Evolutionary conservation across 92 coral and sea anemone genomes (phyloP).

Genomic region (Phenganax marumi): DNA sequence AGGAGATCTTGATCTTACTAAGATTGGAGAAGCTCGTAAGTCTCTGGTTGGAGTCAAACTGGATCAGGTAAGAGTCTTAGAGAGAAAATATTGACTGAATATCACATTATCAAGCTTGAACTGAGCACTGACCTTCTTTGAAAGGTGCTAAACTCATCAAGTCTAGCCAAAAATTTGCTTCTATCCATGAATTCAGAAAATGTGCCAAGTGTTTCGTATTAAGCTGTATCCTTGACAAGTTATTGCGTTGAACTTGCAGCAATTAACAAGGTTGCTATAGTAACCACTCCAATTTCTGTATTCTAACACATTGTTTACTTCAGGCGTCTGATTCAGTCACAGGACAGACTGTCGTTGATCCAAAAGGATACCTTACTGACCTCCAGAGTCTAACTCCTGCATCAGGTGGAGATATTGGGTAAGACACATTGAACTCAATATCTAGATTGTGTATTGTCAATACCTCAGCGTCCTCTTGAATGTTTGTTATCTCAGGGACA

Average conservation of each 20-base stretch:
- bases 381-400: slow-evolving; percentile 89
- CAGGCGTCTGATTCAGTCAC: slow-evolving; percentile 97
- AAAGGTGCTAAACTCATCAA: no score
- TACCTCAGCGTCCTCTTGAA: background rate
- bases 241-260: no score
- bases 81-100: no score
- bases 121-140: no score
- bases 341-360: slow-evolving; percentile 97
- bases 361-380: slow-evolving; percentile 92
- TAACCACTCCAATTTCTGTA: background rate
- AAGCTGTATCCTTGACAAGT: no score
- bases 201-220: no score
- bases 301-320: background rate
- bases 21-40: slow-evolving; percentile 95
- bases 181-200: no score
- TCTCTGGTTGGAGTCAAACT: slow-evolving; percentile 96
- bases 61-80: slow-evolving; percentile 67
- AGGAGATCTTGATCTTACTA: slow-evolving; percentile 89
- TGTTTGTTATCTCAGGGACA: slow-evolving; percentile 62
- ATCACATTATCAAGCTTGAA: no score
- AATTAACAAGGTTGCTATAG: background rate
- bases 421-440: background rate
- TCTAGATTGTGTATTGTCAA: background rate
- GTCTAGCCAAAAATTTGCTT: no score
- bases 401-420: slow-evolving; percentile 98